Percentiles rank a stretch among this genome's conserved stretches.
phyloP scores from a whole-genome alignment of 2,888 invertebrate genomes.

The Athalia rosae region DNA sequence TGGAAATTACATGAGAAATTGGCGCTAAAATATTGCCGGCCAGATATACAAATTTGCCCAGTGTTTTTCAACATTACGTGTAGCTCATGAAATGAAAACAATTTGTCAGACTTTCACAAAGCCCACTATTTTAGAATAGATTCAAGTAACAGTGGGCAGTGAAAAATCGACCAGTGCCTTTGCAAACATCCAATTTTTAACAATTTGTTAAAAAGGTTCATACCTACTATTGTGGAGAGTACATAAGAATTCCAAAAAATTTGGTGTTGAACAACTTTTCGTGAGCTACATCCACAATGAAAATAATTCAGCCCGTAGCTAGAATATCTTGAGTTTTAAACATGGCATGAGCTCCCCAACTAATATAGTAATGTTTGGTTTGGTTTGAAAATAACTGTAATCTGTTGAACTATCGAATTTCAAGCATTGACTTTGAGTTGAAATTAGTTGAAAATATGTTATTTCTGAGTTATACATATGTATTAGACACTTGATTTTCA shows the following conservation, averaged over 20 bases:
- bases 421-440: not conserved
- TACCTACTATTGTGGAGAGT: no score
- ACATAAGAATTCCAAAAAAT: not conserved
- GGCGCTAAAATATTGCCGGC: no score
- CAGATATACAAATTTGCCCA: no score
- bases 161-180: no score
- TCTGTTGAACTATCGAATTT: slow-evolving; percentile 25
- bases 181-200: no score
- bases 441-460: slow-evolving; percentile 19
- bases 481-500: slow-evolving; percentile 16
- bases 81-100: no score
- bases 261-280: slow-evolving; percentile 5
- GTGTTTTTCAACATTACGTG: no score
- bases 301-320: slow-evolving; percentile 12
- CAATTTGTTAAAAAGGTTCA: no score
- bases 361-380: slow-evolving; percentile 71
- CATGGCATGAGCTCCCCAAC: slow-evolving; percentile 69
- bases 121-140: no score
- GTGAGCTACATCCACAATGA: slow-evolving; percentile 1
- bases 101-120: no score
- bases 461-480: slow-evolving; percentile 10
- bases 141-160: no score
- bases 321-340: slow-evolving; percentile 51
- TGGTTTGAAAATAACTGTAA: slow-evolving; percentile 64
- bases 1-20: no score